phyloP scores from a whole-genome alignment of 2,797 vertebrate species.

The Hypotaenidia philippensis region DNA sequence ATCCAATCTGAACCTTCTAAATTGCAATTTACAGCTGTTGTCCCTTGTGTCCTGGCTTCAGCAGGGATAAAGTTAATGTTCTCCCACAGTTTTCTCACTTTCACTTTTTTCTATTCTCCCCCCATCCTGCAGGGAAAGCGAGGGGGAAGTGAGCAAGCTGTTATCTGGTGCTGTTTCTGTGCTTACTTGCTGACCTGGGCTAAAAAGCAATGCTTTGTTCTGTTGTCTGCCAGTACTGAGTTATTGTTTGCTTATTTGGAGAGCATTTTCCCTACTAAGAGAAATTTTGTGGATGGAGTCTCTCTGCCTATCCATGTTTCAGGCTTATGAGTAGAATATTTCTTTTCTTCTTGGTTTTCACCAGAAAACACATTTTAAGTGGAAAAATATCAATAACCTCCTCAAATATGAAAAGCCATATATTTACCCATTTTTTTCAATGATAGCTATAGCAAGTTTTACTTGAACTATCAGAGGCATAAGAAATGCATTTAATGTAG shows the following conservation, averaged over 20 bases:
- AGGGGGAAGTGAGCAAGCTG: too few relatives aligned
- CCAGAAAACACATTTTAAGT: not conserved
- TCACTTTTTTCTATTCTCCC: too few relatives aligned
- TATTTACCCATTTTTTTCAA: not conserved
- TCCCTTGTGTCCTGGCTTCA: not conserved
- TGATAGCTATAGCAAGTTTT: not conserved
- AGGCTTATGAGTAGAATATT: not conserved
- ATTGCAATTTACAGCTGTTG: not conserved
- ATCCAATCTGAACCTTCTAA: not conserved
- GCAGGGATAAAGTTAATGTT: too few relatives aligned
- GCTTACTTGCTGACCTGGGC: too few relatives aligned
- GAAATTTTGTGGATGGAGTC: not conserved
- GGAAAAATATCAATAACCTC: not conserved
- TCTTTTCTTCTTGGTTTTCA: not conserved
- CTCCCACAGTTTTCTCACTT: too few relatives aligned
- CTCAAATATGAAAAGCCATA: not conserved
- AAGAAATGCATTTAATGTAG: not conserved
- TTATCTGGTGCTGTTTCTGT: too few relatives aligned
- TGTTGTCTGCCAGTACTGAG: not conserved
- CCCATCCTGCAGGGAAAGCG: too few relatives aligned
- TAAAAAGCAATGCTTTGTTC: not conserved
- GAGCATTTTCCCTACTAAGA: not conserved
- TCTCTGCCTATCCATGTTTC: not conserved
- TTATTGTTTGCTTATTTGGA: constrained; percentile 36
- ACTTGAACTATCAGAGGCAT: not conserved